Conservation (phyloP, 1,140 invertebrate genomes). For the Conus ventricosus region DNA sequence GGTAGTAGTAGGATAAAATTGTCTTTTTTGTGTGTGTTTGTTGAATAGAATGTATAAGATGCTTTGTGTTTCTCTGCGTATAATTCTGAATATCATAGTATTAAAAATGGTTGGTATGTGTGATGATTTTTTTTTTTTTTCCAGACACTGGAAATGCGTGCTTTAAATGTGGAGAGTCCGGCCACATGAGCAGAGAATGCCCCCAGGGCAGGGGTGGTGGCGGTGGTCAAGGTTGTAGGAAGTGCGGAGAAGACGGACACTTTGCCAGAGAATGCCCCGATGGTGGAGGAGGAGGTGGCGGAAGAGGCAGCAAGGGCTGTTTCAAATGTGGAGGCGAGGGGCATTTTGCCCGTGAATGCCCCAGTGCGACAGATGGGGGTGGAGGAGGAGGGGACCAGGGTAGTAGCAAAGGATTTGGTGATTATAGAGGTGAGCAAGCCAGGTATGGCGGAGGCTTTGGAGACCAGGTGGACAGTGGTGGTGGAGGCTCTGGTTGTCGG, state of each 20-base stretch:
- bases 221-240: constrained; percentile 51
- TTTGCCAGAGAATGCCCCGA: constrained; percentile 56
- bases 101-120: no score
- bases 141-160: no score
- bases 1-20: no score
- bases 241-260: constrained; percentile 71
- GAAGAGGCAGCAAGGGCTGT: constrained; percentile 38
- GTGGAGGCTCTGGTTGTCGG: constrained; percentile 45
- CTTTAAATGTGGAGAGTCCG: no score
- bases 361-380: constrained; percentile 44
- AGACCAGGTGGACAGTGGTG: constrained; percentile 5
- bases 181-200: background rate
- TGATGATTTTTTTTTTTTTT: no score
- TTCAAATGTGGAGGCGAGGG: constrained; percentile 61
- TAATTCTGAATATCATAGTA: no score
- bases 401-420: background rate
- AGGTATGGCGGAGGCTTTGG: background rate
- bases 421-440: no score
- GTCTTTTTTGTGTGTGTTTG: no score
- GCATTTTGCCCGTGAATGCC: constrained; percentile 63
- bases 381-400: background rate
- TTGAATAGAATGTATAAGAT: no score
- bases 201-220: constrained; percentile 7
- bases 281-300: constrained; percentile 49
- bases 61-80: no score